Conservation (phyloP, 2,797 vertebrate species). For the Pogoniulus pusillus region DNA sequence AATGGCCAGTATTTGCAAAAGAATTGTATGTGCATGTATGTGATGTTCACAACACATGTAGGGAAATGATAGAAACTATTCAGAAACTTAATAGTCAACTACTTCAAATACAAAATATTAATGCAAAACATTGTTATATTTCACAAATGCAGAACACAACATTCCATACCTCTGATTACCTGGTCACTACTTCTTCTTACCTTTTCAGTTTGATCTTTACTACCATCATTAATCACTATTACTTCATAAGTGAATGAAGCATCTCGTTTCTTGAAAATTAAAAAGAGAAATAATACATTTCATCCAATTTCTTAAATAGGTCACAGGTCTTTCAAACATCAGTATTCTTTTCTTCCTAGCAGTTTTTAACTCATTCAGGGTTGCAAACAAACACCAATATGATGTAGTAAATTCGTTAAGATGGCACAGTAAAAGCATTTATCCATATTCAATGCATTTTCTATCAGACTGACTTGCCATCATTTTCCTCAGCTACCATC, state of each 20-base stretch:
- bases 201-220: constrained; percentile 93
- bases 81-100: neutral
- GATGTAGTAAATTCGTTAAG: neutral
- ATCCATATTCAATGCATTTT: neutral
- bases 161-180: neutral
- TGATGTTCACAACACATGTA: accelerated
- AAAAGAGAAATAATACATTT: constrained; percentile 22
- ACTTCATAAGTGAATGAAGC: constrained; percentile 91
- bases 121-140: neutral
- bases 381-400: neutral
- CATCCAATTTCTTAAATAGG: neutral
- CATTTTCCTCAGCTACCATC: neutral
- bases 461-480: neutral
- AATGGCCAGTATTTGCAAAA: neutral
- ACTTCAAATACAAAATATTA: neutral
- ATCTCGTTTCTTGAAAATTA: constrained; percentile 81
- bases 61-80: neutral
- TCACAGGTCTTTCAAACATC: neutral
- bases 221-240: constrained; percentile 95
- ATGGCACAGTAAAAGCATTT: neutral
- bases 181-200: constrained; percentile 66
- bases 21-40: neutral
- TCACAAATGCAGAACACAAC: neutral
- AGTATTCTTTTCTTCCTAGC: neutral
- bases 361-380: neutral